These are phyloP conservation scores for Parotia lawesii DNA, from an alignment of 2,113 vertebrate genomes.

Conservation along the genomic window DNA sequence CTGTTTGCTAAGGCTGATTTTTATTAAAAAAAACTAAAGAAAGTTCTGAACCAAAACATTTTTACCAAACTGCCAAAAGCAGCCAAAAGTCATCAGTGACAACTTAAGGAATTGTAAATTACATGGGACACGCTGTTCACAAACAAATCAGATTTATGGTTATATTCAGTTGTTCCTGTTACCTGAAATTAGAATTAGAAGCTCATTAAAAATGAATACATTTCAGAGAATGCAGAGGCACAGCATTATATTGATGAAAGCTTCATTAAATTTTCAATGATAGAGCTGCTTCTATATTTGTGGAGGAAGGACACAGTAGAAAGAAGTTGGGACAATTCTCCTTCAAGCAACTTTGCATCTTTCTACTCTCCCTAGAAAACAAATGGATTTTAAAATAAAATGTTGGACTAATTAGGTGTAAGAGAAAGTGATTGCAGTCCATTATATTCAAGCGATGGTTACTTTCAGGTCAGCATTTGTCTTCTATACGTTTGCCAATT, in stretches of 20 bases:
- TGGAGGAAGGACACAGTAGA: neutral
- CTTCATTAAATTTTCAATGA: constrained; percentile 79
- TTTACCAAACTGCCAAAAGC: neutral
- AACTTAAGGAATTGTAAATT: neutral
- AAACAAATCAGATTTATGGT: constrained; percentile 58
- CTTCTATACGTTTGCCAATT: neutral
- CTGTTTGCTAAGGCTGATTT: neutral
- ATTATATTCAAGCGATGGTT: neutral
- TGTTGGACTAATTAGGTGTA: neutral
- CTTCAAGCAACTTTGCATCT: constrained; percentile 34
- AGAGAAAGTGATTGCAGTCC: neutral
- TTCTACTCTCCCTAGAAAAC: neutral
- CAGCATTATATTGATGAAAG: constrained; percentile 71
- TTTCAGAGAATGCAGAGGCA: constrained; percentile 58
- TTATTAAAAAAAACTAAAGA: neutral
- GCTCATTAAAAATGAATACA: constrained; percentile 76
- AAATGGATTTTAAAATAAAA: neutral
- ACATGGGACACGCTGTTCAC: neutral
- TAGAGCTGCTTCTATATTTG: constrained; percentile 63
- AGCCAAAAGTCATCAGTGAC: neutral
- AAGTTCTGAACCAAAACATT: neutral
- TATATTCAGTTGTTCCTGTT: constrained; percentile 62
- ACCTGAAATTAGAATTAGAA: constrained; percentile 72
- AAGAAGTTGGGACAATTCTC: constrained; percentile 21
- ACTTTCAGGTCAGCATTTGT: neutral